Evolutionary conservation across 2,113 vertebrate species (phyloP), one percentile per base, ranked within the genome.

Genomic region (Zosterops japonicus): DNA sequence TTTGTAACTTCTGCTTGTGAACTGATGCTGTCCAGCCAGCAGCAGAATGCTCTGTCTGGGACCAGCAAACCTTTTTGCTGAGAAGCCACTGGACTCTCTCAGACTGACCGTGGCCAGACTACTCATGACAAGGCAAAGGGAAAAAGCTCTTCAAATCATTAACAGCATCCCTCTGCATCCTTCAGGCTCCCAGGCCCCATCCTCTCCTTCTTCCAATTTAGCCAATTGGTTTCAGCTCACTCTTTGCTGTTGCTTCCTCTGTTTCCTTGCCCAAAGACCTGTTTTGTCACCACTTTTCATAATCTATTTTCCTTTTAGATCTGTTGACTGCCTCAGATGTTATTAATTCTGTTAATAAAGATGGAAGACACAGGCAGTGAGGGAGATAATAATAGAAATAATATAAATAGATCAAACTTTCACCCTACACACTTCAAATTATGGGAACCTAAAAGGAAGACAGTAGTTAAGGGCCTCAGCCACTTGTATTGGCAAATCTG

Each of bases 401-500:
- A 72, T 4, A 39, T 21, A 83, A 93, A 93, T 21, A 93, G 79
- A 72, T 78, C 76, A 86, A 78, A 86, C 85, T 89, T 93, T 77
- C 85, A 80, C 81, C 63, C 75, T 78, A 29, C 36, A 46, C 60
- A 90, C 82, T 84, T 94, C 64, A 77, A 64, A 86, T 75, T 31
- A 64, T 41, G 74, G 21, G 84, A 93, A 83, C 56, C 67, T 49
- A 68, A 75, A 61, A 80, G 68, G 44, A 65, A 63, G 52, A 28
- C 64, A 78, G 90, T 53, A 89, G 93, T 52, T 69, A 65, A 84
- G 55, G 65, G 67, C 59, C 93, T 79, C 83, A 92, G 63, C 25
- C 84, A 85, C 95, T 96, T 72, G 80, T 85, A 92, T 93, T 83
- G 88, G 96, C 83, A 98, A 97, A 91, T 46, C 14, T 46, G 18